Evolutionary conservation across 1,140 invertebrate species (phyloP), one percentile per base, ranked within the genome.

Genomic region (Glossosoma conforme): DNA sequence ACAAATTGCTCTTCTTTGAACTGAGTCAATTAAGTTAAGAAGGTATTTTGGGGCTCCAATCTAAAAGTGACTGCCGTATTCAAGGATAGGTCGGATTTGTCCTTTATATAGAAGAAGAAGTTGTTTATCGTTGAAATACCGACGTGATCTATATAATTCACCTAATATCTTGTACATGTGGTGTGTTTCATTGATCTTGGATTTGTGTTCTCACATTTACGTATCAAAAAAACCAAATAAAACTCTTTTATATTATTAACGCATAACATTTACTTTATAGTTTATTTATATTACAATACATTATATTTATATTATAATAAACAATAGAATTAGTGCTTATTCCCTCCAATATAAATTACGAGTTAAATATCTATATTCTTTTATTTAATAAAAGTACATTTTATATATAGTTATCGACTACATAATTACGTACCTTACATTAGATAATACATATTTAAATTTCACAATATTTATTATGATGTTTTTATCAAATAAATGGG

Each of bases 221-320:
- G n/a, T n/a, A n/a, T n/a, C n/a, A n/a, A n/a, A n/a, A n/a, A n/a
- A n/a, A n/a, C n/a, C n/a, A n/a, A 49, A 49, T 54, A 44, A 54
- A 72, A 56, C 69, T n/a, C 25, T 54, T 21, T 44, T 51, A 58
- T 74, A 73, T 74, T 69, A 74, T 74, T 74, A 74, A 74, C 72
- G 72, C 72, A 73, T 74, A 74, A 74, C 72, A 74, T 74, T 74
- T 72, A 74, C 73, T 74, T 73, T 48, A 73, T 74, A 70, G 69
- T 74, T 73, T 69, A 71, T 73, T 66, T 70, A 72, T 68, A 70
- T 69, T 74, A 74, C 71, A 71, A 66, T 73, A 74, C 70, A 73
- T 71, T 72, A 68, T 68, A 73, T 70, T 70, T 68, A 71, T 72
- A 66, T 67, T 63, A 62, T 71, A 69, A 72, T 69, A 71, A 57